Evolutionary conservation across 2,113 vertebrate genomes (phyloP), one percentile per base, ranked within the genome.

Genomic region (Ammodytes dubius): DNA sequence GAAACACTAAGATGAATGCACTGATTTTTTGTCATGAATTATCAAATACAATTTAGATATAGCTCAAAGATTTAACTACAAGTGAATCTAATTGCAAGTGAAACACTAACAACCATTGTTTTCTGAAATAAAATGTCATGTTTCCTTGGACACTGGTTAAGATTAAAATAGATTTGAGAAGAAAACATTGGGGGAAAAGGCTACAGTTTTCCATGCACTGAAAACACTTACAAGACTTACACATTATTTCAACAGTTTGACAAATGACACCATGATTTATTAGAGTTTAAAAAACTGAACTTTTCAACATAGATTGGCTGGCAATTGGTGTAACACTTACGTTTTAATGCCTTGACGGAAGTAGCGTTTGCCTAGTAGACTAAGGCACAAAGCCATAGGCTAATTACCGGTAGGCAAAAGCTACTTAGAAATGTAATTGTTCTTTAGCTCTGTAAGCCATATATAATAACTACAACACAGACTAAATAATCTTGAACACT

Each of bases 111-210:
- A 35, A 52, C 45, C 50, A 8, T 61, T 3, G 39, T 64, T 53
- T 79, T 70, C 50, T 66, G 45, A 67, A 49, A 58, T 77, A 56
- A 82, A 74, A 74, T 42, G 15, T 52, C 37, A 73, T 74, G 76
- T 87, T 81, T 83, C 78, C 68, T 82, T 84, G 83, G 78, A 82
- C 73, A 90, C 86, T 43, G 64, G 39, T 67, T 45, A 61, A 60
- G 54, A 83, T 50, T 65, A 69, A 79, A 74, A 69, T 79, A 63
- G 72, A 67, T 2, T 2, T 39, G 50, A 57, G 42, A 63, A 57
- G 42, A 63, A 61, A 84, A 74, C 14, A 43, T 17, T 37, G 17
- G 3, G n/a, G 27, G 10, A 52, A 70, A 14, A 40, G 15, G 43
- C 58, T 47, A 27, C 27, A 56, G 40, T 43, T 50, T 66, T 72